Evolutionary conservation across 2,797 vertebrate species (phyloP), one percentile per base, ranked within the genome.

Genomic region (Falco cherrug): DNA sequence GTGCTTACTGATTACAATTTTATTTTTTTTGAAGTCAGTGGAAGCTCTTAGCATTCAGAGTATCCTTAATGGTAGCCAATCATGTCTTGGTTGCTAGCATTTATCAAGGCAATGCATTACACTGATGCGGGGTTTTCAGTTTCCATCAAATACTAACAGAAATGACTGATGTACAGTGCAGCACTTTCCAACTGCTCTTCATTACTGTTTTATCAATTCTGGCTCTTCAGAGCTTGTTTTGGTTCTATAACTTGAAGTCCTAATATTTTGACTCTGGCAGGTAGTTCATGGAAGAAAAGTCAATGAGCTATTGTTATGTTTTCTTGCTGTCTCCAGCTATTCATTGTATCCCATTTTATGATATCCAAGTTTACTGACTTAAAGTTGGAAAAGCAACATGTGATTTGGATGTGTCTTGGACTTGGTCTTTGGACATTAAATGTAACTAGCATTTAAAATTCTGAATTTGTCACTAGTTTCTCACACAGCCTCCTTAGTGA

Each of bases 191-290:
- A 41, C 76, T 88, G 54, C 79, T 91, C 79, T 95, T 94, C 59
- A 59, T 95, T 93, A 59, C 69, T 86, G 29, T 71, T 89, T 35
- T 86, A 78, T 88, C 89, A 94, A 6, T 84, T 91, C 85, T 90
- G 83, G 43, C 50, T 94, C n/a, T 94, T 91, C 18, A 41, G 79
- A 86, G 67, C 65, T 86, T 54, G 47, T 92, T 94, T 92, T 96
- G 76, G 84, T 92, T 96, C 87, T 93, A 69, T 89, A 69, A 78
- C 69, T 78, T 59, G 79, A 86, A 91, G 63, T 54, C 61, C 82
- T 87, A 86, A 86, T 93, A 78, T 94, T 96, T 96, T 84, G 69
- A 65, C 60, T 95, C 54, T 56, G 76, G 57, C 65, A 80, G 48
- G 53, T 94, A 73, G 78, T 84, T 85, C 91, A 65, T 78, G 84